These are phyloP conservation scores for Drosophila lacteicornis DNA, from an alignment of 1,140 invertebrate genomes.

Conservation along the genomic window DNA sequence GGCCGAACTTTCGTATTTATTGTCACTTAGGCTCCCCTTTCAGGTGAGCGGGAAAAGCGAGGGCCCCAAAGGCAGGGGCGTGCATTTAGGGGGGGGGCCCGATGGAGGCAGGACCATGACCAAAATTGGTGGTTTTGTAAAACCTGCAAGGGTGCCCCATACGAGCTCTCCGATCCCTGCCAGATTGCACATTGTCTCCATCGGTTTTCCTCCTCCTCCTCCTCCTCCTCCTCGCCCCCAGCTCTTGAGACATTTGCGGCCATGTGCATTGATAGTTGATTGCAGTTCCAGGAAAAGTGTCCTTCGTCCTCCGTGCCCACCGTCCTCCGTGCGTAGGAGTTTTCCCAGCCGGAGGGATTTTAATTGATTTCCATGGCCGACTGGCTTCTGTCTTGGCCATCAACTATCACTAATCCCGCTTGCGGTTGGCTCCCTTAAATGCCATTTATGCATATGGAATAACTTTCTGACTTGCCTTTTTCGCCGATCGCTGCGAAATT, in stretches of 20 bases:
- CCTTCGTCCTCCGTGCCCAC: not conserved
- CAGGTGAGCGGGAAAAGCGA: constrained; percentile 1
- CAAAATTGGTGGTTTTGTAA: constrained; percentile 81
- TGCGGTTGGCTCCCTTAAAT: constrained; percentile 24
- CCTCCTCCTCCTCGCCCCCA: no score
- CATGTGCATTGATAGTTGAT: constrained; percentile 76
- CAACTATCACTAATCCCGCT: constrained; percentile 40
- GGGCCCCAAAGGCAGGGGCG: constrained; percentile 4
- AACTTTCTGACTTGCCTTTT: constrained; percentile 14
- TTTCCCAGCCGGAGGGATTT: constrained; percentile 71
- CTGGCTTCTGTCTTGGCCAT: constrained; percentile 75
- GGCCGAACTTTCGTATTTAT: constrained; percentile 58
- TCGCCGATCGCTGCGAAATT: not conserved
- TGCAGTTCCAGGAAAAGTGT: constrained; percentile 51
- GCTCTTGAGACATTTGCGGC: constrained; percentile 47
- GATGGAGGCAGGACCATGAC: constrained; percentile 34
- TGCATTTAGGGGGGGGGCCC: not conserved
- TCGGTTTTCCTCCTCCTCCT: not conserved
- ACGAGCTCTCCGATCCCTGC: constrained; percentile 29
- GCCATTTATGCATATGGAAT: constrained; percentile 36
- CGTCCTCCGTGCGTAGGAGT: constrained; percentile 24
- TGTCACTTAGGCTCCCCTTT: constrained; percentile 43
- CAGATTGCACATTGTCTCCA: constrained; percentile 48
- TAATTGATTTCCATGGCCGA: constrained; percentile 84
- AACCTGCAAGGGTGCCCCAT: constrained; percentile 56